A percentile compares a stretch with the other conserved stretches of the same genome.
phyloP scores from a whole-genome alignment of 92 coral and sea anemone genomes.

The Phenganax marumi region DNA sequence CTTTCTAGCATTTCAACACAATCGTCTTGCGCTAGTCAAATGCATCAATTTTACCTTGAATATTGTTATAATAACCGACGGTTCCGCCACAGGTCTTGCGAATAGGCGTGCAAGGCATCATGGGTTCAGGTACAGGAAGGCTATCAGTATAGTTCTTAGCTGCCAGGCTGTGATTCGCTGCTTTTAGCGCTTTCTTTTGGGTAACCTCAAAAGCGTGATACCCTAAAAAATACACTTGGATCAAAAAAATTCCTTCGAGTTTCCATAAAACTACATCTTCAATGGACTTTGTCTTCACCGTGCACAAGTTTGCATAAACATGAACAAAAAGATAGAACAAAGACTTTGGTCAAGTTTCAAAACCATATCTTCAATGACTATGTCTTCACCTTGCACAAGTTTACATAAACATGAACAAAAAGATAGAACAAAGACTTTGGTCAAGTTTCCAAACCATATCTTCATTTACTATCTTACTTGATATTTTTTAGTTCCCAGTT shows the following conservation, averaged over 20 bases:
- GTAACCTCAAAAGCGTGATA: constrained; percentile 25
- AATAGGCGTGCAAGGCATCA: constrained; percentile 33
- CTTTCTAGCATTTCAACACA: background rate
- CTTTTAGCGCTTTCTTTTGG: constrained; percentile 11
- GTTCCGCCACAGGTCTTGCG: background rate
- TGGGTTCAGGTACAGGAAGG: constrained; percentile 34
- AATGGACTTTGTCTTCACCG: too few species aligned
- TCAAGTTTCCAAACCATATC: background rate
- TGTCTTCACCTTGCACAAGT: background rate
- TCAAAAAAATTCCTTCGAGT: too few species aligned
- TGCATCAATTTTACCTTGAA: constrained; percentile 23
- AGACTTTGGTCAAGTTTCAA: too few species aligned
- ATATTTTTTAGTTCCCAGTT: constrained; percentile 68
- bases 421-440: too few species aligned
- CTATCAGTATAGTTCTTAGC: constrained; percentile 4
- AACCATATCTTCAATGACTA: background rate
- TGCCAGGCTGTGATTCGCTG: background rate
- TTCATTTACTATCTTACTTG: constrained; percentile 40
- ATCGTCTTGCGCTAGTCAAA: background rate
- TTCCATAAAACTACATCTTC: too few species aligned
- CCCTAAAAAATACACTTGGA: background rate
- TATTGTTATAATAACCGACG: background rate
- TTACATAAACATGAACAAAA: too few species aligned
- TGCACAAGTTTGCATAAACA: too few species aligned
- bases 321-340: too few species aligned